Base-by-base conservation (phyloP, 2,113 vertebrate species). In the Todiramphus saurophagus region DNA sequence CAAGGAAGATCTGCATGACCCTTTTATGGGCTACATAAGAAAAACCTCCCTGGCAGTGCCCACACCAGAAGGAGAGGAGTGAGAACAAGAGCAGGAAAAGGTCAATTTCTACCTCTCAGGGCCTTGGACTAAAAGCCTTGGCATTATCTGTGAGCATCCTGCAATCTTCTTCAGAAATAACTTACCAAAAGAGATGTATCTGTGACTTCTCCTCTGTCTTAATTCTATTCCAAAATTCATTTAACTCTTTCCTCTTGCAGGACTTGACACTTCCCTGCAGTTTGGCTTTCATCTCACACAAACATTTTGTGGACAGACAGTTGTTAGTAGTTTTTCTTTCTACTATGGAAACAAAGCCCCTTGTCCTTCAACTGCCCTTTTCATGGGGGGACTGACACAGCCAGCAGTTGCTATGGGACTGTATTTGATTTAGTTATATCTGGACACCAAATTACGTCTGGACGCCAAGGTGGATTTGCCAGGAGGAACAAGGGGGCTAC, bases 401-500 rank as follows among this genome's bases (percentile, higher is more conserved):
- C 27, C 28, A 20, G 16, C 12, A 37, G 63, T 70, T 18, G 20
- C 28, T 5, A 5, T 1, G 1, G 25, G 28, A 46, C 30, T 69
- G 5, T 51, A 43, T 43, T 91, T 59, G 21, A 19, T 59, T 60
- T 72, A 72, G 37, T 43, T 67, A 37, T 9, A 62, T 13, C 46
- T 73, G 27, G 51, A 82, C 23, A 14, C 19, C 3, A 7, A 63
- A 43, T 43, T 67, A 37, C 11, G 44, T 16, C 46, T 73, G 27
- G 44, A 82, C 23, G 12, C 19, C 3, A 7, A 63, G 7, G 8
- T 35, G 43, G 7, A 11, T 44, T 77, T 87, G 10, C 24, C 35
- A 51, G 67, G 18, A 11, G 0, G 0, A 51, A 39, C 0, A 0
- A 78, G 14, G 17, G 11, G 12, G 14, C 35, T 31, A 1, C 35